phyloP scores from a whole-genome alignment of 2,797 vertebrate species.

The Channallabes apus region DNA sequence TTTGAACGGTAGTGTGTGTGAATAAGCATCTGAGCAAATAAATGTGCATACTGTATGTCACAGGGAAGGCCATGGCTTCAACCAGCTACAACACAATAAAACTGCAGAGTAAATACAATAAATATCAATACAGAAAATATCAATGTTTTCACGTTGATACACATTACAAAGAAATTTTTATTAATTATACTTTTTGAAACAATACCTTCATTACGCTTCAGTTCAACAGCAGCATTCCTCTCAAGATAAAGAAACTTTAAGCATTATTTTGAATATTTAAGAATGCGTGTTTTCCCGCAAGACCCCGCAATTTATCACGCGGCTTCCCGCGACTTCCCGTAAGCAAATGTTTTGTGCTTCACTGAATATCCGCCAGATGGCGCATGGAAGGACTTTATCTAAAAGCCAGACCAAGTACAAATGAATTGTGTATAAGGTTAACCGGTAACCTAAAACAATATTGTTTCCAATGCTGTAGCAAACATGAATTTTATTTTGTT shows the following conservation, averaged over 20 bases:
- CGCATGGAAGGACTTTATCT: too few species aligned
- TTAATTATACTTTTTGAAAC: not conserved
- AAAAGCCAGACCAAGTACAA: too few species aligned
- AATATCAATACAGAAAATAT: not conserved
- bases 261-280: not conserved
- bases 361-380: too few species aligned
- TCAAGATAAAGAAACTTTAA: not conserved
- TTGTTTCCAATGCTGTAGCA: too few species aligned
- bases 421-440: too few species aligned
- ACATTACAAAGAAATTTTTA: not conserved
- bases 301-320: too few species aligned
- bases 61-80: not conserved
- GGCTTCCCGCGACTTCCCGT: too few species aligned
- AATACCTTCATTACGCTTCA: not conserved
- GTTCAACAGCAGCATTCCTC: not conserved
- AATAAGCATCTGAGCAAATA: conserved; percentile 21
- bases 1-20: too few species aligned
- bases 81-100: conserved; percentile 29
- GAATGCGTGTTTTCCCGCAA: too few species aligned
- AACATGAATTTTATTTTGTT: too few species aligned
- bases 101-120: not conserved
- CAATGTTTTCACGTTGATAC: not conserved
- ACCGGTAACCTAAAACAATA: too few species aligned
- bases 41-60: not conserved
- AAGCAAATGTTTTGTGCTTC: too few species aligned